phyloP scores from a whole-genome alignment of 2,797 vertebrate species.

The Falco berigora region DNA sequence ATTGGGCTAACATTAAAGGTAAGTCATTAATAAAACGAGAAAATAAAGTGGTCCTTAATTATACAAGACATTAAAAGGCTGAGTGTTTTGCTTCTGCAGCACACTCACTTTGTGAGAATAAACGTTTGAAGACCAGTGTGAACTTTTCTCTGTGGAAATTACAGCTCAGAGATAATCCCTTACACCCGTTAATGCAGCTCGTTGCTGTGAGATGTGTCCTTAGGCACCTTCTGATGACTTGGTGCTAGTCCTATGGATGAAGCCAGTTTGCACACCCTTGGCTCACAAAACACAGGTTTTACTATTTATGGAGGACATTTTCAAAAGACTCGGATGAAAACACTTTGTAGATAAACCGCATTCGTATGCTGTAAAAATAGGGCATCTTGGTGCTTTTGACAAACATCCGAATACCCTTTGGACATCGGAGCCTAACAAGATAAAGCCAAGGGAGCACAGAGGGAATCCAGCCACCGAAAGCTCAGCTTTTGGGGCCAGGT shows the following conservation, averaged over 20 bases:
- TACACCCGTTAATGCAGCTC: not conserved
- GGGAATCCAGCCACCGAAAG: not conserved
- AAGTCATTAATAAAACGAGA: slow-evolving; percentile 66
- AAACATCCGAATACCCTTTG: not conserved
- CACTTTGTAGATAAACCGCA: slow-evolving; percentile 26
- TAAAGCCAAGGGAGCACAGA: not conserved
- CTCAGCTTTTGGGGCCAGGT: fast-evolving
- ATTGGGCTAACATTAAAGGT: slow-evolving; percentile 60
- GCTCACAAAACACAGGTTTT: not conserved
- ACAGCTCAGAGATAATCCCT: not conserved
- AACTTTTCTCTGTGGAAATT: slow-evolving; percentile 27
- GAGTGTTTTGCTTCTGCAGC: slow-evolving; percentile 30
- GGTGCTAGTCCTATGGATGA: not conserved
- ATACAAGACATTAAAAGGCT: slow-evolving; percentile 65
- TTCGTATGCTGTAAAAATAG: slow-evolving; percentile 40
- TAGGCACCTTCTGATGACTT: not conserved
- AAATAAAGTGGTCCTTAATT: slow-evolving; percentile 67
- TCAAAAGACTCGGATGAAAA: not conserved
- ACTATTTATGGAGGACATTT: not conserved
- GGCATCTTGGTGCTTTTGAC: not conserved
- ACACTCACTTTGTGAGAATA: slow-evolving; percentile 25
- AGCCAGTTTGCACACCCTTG: not conserved
- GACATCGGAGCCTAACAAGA: not conserved
- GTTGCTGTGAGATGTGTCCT: not conserved
- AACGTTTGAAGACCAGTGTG: slow-evolving; percentile 29